These are phyloP conservation scores for Hofmannophila pseudospretella DNA, from an alignment of 2,888 invertebrate genomes.

Conservation along the genomic window DNA sequence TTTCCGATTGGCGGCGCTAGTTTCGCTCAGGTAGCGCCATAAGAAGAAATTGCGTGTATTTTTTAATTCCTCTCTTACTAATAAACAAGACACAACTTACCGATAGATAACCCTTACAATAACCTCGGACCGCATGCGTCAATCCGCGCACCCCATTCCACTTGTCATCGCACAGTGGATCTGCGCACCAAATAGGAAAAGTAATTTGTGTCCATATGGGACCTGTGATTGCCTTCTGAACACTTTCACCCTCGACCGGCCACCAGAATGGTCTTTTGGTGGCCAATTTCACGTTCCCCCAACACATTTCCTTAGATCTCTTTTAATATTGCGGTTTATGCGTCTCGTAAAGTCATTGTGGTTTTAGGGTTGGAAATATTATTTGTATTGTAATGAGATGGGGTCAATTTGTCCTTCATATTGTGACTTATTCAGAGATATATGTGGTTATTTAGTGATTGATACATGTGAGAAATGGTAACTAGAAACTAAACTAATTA, in stretches of 20 bases:
- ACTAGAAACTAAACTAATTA: too few species aligned
- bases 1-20: too few species aligned
- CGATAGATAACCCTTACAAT: too few species aligned
- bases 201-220: conserved; percentile 77
- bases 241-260: conserved; percentile 53
- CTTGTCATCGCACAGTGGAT: conserved; percentile 65
- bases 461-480: too few species aligned
- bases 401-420: conserved; percentile 22
- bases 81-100: too few species aligned
- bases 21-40: too few species aligned
- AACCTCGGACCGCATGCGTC: conserved; percentile 22
- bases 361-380: conserved; percentile 22
- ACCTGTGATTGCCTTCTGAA: conserved; percentile 71
- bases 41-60: too few species aligned
- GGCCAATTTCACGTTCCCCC: conserved; percentile 53
- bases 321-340: conserved; percentile 47
- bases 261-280: conserved; percentile 55
- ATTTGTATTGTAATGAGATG: conserved; percentile 26
- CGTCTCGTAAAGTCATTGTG: conserved; percentile 25
- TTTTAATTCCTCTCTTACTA: too few species aligned
- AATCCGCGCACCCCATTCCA: conserved; percentile 55
- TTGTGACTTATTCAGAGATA: too few species aligned
- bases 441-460: too few species aligned
- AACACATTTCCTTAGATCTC: conserved; percentile 57
- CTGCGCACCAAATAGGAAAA: conserved; percentile 58